Evolutionary conservation across 2,113 vertebrate genomes (phyloP).

Genomic region (Caranx melampygus): DNA sequence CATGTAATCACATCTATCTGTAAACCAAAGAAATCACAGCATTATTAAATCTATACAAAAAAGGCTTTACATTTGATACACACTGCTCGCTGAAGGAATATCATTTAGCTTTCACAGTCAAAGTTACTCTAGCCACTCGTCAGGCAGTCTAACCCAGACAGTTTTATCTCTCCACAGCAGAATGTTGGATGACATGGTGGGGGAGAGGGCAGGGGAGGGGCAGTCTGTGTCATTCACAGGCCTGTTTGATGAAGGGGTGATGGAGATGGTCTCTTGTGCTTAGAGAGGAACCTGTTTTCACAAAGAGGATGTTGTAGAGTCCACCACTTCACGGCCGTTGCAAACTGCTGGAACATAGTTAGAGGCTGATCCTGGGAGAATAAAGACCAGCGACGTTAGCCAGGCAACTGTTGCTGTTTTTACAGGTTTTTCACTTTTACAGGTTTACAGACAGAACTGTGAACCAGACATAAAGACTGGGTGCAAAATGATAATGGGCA

Average conservation of each 20-base stretch:
- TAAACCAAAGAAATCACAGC: conserved; percentile 72
- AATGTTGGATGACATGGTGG: conserved; percentile 40
- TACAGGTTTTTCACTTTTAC: conserved; percentile 1
- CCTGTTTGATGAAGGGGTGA: conserved; percentile 44
- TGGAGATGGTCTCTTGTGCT: conserved; percentile 57
- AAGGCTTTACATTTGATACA: conserved; percentile 70
- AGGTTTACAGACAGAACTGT: conserved; percentile 13
- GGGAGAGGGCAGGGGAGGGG: too few relatives aligned
- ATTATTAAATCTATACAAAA: conserved; percentile 81
- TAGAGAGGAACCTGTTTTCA: conserved; percentile 78
- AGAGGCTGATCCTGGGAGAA: conserved; percentile 84
- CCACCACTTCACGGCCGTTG: conserved; percentile 96
- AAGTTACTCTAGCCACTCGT: conserved; percentile 30
- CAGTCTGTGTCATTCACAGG: background rate
- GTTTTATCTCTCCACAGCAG: conserved; percentile 57
- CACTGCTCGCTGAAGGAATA: conserved; percentile 53
- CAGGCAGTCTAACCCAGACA: conserved; percentile 36
- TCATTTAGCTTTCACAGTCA: conserved; percentile 66
- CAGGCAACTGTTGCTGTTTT: background rate
- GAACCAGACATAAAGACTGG: conserved; percentile 28
- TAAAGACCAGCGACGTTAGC: conserved; percentile 18
- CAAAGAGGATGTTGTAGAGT: conserved; percentile 96
- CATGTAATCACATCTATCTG: conserved; percentile 78
- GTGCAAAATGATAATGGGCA: background rate
- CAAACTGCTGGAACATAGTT: conserved; percentile 94